Base-by-base conservation (phyloP, 2,797 vertebrate genomes). In the Enteromius paludinosus region DNA sequence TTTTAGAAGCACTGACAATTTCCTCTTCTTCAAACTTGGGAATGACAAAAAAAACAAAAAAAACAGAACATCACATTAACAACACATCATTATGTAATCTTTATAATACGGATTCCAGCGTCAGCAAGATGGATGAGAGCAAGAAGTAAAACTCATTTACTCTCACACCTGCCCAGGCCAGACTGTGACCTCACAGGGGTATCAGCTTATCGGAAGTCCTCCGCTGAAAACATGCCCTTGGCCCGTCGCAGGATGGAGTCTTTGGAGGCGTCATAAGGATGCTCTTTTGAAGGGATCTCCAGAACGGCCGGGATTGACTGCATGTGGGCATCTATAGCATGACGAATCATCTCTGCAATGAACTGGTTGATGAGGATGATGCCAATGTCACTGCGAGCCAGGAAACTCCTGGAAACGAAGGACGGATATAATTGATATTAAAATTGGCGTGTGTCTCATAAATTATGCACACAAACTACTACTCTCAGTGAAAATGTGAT, bases 321-420 rank as follows among this genome's bases (percentile, higher is more conserved):
- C 88, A 96, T 93, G 85, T 98, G 97, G 4, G 91, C 96, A 0
- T 98, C 97, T 0, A 98, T 96, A 0, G 96, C 97, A 0, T 98
- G 97, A 1, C 97, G 97, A 83, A 98, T 97, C 96, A 98, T 97
- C 91, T 99, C 97, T 0, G 97, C 97, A 0, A 99, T 96, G 86
- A 96, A 97, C 91, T 98, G 97, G 91, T 98, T 98, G 86, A 99
- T 98, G 52, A 99, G 94, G 89, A 99, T 96, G 90, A 99, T 98
- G 35, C 96, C 97, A 8, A 98, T 97, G 91, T 98, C 97, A 1
- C 93, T 97, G 2, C 97, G 96, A 1, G 87, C 86, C 88, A 99
- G 86, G 91, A 98, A 98, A 85, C 97, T 95, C 95, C 97, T 98
- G 91, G 52, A 79, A 9, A 77, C 38, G 69, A 54, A 41, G 0